phyloP scores from a whole-genome alignment of 2,113 vertebrate genomes.

The Gymnogyps californianus region DNA sequence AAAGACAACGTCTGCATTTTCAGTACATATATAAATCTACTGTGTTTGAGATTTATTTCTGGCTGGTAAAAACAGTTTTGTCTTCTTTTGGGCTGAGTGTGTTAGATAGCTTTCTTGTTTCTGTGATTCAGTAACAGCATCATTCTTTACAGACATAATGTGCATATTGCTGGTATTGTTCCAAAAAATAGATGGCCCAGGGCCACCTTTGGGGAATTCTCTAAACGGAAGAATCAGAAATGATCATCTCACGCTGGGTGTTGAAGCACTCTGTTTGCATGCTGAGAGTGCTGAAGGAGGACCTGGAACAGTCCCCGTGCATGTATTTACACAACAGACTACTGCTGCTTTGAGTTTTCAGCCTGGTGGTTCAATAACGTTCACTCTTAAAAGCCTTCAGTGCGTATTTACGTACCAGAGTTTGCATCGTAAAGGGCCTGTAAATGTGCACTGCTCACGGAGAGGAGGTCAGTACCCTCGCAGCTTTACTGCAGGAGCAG shows the following conservation, averaged over 20 bases:
- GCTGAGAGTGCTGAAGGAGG: background rate
- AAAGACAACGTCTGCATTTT: slow-evolving; percentile 51
- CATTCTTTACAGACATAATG: background rate
- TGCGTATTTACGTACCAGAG: background rate
- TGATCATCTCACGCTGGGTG: background rate
- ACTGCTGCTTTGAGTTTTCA: background rate
- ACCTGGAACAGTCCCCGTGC: background rate
- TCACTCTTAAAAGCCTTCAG: background rate
- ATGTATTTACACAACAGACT: slow-evolving; percentile 5
- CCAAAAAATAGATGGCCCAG: slow-evolving; percentile 16
- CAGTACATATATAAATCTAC: slow-evolving; percentile 23
- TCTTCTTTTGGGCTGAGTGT: background rate
- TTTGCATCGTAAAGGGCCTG: background rate
- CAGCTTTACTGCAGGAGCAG: background rate
- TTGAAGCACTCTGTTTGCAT: background rate
- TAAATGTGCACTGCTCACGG: background rate
- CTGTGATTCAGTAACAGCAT: background rate
- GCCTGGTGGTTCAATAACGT: background rate
- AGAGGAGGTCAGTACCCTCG: background rate
- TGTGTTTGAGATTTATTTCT: slow-evolving; percentile 15
- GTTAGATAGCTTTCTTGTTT: background rate
- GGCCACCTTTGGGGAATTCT: slow-evolving; percentile 32
- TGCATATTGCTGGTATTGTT: background rate
- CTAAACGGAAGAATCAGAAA: slow-evolving; percentile 8
- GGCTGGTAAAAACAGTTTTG: slow-evolving; percentile 6